Evolutionary conservation across 2,113 vertebrate genomes (phyloP).

Genomic region (Ammodytes marinus): DNA sequence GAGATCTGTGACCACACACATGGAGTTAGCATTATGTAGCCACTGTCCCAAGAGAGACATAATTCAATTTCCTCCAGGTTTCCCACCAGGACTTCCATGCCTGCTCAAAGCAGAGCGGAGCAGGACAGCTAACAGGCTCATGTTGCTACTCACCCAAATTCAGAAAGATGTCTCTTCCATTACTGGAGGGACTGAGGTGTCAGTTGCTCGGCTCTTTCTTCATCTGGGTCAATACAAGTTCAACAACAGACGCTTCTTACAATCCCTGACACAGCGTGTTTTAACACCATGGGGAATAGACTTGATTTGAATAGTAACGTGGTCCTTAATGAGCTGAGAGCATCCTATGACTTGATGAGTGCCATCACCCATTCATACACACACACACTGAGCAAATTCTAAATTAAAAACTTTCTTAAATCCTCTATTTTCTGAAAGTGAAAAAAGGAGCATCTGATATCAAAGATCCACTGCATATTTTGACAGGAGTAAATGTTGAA

Average conservation of each 20-base stretch:
- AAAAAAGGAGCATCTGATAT: slow-evolving; percentile 8
- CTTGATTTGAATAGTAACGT: slow-evolving; percentile 61
- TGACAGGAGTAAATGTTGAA: slow-evolving; percentile 23
- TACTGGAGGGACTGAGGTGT: slow-evolving; percentile 70
- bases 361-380: slow-evolving; percentile 8
- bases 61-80: slow-evolving; percentile 68
- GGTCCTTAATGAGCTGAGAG: slow-evolving; percentile 47
- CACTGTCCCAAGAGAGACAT: slow-evolving; percentile 53
- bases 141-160: slow-evolving; percentile 69
- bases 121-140: slow-evolving; percentile 60
- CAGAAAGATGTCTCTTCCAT: slow-evolving; percentile 68
- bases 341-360: slow-evolving; percentile 31
- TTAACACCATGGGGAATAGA: slow-evolving; percentile 67
- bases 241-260: slow-evolving; percentile 75
- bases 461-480: slow-evolving; percentile 15
- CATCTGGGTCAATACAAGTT: slow-evolving; percentile 80
- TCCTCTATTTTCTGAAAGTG: slow-evolving; percentile 2
- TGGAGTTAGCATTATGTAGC: slow-evolving; percentile 31
- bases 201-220: slow-evolving; percentile 71
- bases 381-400: slow-evolving; percentile 2
- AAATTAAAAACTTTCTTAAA: slow-evolving; percentile 23
- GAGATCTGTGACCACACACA: slow-evolving; percentile 12
- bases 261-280: slow-evolving; percentile 62
- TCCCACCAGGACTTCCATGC: slow-evolving; percentile 56
- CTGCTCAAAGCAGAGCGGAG: slow-evolving; percentile 59